Conservation (phyloP, 2,888 invertebrate genomes). For the Hipparchia sbordonii region DNA sequence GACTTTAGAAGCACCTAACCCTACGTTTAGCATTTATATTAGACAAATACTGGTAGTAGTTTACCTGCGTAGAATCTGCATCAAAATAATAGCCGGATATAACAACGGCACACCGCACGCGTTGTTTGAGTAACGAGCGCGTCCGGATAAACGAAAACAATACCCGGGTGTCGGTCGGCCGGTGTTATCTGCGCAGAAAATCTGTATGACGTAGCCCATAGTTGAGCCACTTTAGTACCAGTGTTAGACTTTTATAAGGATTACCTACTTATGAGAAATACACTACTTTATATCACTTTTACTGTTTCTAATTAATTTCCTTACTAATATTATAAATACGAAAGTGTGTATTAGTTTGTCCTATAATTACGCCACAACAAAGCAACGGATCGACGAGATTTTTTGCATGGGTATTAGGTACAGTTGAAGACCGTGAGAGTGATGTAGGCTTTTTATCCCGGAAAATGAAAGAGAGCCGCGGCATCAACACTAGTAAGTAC, state of each 20-base stretch:
- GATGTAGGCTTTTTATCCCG: too few relatives aligned
- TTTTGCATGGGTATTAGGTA: too few relatives aligned
- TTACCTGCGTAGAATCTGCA: constrained; percentile 42
- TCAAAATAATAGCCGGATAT: constrained; percentile 45
- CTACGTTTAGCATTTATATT: constrained; percentile 7
- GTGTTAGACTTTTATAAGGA: neutral
- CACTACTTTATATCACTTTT: too few relatives aligned
- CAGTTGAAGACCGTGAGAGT: too few relatives aligned
- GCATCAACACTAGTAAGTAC: too few relatives aligned
- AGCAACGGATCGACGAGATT: too few relatives aligned
- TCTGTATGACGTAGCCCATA: constrained; percentile 41
- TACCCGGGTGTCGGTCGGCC: constrained; percentile 54
- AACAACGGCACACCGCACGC: constrained; percentile 41
- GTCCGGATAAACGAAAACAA: constrained; percentile 58
- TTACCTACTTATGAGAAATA: neutral
- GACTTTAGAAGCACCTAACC: neutral
- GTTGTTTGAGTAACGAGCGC: constrained; percentile 60
- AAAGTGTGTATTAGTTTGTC: too few relatives aligned
- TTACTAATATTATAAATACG: too few relatives aligned
- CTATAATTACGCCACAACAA: too few relatives aligned
- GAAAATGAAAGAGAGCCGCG: too few relatives aligned
- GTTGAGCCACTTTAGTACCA: neutral
- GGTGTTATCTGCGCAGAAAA: constrained; percentile 60
- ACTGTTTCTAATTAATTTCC: too few relatives aligned
- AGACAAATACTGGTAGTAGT: constrained; percentile 12